Conservation (phyloP, 2,113 vertebrate species). For the Chlamydotis undulata region DNA sequence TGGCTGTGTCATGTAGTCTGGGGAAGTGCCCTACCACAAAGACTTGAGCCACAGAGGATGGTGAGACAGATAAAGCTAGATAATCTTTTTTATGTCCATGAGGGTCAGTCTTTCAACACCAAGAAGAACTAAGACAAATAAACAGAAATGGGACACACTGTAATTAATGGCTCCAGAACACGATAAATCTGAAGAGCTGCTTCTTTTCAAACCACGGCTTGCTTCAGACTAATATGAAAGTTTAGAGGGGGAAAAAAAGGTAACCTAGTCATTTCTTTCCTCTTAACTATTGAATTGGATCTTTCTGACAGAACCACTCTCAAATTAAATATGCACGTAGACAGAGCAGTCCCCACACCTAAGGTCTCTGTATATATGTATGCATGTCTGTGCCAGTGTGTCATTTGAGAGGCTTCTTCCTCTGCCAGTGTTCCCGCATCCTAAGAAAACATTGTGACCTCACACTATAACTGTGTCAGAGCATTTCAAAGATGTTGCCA, state of each 20-base stretch:
- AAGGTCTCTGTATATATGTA: not conserved
- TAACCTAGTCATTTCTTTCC: not conserved
- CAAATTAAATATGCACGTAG: not conserved
- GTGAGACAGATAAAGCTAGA: constrained; percentile 54
- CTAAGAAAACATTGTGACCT: constrained; percentile 40
- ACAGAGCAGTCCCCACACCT: not conserved
- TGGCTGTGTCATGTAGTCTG: constrained; percentile 65
- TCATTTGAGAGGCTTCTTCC: constrained; percentile 44
- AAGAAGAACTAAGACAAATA: constrained; percentile 76
- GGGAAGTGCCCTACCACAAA: constrained; percentile 49
- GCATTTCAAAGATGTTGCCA: constrained; percentile 17
- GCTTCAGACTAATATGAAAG: constrained; percentile 19
- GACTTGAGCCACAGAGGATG: constrained; percentile 54
- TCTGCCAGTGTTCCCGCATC: constrained; percentile 25
- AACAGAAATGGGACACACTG: constrained; percentile 67
- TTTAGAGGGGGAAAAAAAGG: not conserved
- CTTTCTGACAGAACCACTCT: not conserved
- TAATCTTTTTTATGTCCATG: constrained; percentile 57
- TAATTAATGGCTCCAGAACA: constrained; percentile 77
- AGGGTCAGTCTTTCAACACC: constrained; percentile 67
- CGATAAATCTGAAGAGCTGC: constrained; percentile 45
- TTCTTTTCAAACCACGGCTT: constrained; percentile 1
- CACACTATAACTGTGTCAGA: not conserved
- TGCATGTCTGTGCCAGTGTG: not conserved
- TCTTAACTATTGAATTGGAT: not conserved